Evolutionary conservation across 2,888 invertebrate genomes (phyloP), one percentile per base, ranked within the genome.

Genomic region (Nasonia oneida): DNA sequence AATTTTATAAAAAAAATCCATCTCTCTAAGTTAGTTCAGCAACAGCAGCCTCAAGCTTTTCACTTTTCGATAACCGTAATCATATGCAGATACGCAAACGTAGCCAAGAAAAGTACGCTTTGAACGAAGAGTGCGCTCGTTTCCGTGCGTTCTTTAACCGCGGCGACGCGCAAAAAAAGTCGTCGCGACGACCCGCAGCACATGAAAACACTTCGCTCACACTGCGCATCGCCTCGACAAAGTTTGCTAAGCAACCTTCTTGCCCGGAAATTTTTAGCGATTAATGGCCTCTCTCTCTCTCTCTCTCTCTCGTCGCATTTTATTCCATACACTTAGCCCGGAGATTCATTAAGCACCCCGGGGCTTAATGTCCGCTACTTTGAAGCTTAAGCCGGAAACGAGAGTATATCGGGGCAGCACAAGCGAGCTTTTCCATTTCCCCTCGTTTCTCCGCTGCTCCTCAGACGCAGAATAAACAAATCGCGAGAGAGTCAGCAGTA

Each of bases 381-480:
- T 42, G 42, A 73, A n/a, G 73, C n/a, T 73, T 47, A 42, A 73
- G 42, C 73, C 73, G 73, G 73, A 73, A 73, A 39, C 42, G 42
- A 42, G 73, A 70, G 70, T 42, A 23, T 42, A 29, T 71, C 70
- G 67, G 70, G 70, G 29, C 10, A 67, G 10, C 67, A 33, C 57
- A 57, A 57, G 14, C 64, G 64, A 64, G 29, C 8, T 23, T 33
- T 64, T 64, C 3, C 64, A 14, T 64, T 29, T 64, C 12, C 29
- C 6, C 29, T 29, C 53, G n/a, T 61, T 61, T 8, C 8, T 61
- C 8, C 57, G 53, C 53, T 42, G 42, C 67, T 67, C 67, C 67
- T 67, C 67, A 83, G 29, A 83, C 76, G 67, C 53, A 85, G 57
- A 85, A 81, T 85, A 76, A 85, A 81, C 84, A 81, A 85, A 85